Evolutionary conservation across 2,113 vertebrate species (phyloP).

Genomic region (Nibea albiflora): DNA sequence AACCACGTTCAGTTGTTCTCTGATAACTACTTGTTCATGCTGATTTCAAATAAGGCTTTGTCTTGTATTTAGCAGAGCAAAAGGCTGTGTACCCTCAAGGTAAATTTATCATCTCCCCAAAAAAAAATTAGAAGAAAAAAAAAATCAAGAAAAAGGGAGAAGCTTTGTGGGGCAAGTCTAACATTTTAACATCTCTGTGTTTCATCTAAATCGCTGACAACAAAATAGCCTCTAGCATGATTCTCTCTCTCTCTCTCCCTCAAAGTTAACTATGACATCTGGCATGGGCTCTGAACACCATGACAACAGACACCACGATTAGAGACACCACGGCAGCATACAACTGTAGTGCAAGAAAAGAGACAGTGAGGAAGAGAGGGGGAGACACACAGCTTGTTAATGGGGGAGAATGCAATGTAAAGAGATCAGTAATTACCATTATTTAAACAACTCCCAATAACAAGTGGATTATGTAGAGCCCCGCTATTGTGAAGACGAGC

Average conservation of each 20-base stretch:
- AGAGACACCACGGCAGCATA: slow-evolving; percentile 82
- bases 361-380: slow-evolving; percentile 72
- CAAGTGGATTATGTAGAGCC: slow-evolving; percentile 80
- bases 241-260: slow-evolving; percentile 76
- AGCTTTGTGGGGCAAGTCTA: slow-evolving; percentile 80
- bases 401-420: slow-evolving; percentile 81
- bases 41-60: slow-evolving; percentile 73
- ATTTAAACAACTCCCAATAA: slow-evolving; percentile 84
- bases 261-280: slow-evolving; percentile 90
- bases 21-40: slow-evolving; percentile 67
- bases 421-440: slow-evolving; percentile 84
- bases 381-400: slow-evolving; percentile 84
- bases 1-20: slow-evolving; percentile 43
- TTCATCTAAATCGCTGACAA: slow-evolving; percentile 88
- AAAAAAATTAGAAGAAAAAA: slow-evolving; percentile 10
- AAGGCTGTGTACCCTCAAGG: slow-evolving; percentile 79
- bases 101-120: slow-evolving; percentile 77
- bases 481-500: slow-evolving; percentile 71
- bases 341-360: slow-evolving; percentile 78
- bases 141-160: slow-evolving; percentile 41
- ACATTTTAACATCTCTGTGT: slow-evolving; percentile 84
- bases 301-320: slow-evolving; percentile 87
- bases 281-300: slow-evolving; percentile 88
- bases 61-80: slow-evolving; percentile 72
- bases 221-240: slow-evolving; percentile 87